Evolutionary conservation across 2,113 vertebrate genomes (phyloP), one percentile per base, ranked within the genome.

Genomic region (Castor canadensis): DNA sequence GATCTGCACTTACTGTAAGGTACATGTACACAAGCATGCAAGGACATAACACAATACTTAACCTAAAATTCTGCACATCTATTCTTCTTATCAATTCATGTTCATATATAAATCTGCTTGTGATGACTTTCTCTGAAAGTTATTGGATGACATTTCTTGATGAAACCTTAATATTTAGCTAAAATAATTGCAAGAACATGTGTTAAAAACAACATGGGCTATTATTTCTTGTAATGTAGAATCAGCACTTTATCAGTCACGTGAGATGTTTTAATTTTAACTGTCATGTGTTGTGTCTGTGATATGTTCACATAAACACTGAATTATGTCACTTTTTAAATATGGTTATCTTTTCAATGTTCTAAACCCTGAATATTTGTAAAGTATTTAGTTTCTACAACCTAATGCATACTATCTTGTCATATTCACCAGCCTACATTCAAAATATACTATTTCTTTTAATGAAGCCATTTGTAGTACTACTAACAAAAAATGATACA

Each of bases 391-490:
- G 30, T 73, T 3, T 60, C 16, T 58, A 73, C 35, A 24, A 2
- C 16, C 26, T 24, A 5, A 35, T 35, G 11, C 15, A 32, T 43
- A 9, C 22, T 40, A 58, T 52, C 66, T 20, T 69, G 4, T 20
- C 4, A n/a, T 69, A 67, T 28, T 58, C 4, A 15, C 26, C 9
- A 26, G 15, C 2, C 5, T 95, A 87, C 92, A 86, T 94, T 94
- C 97, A 94, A 93, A 82, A 93, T 96, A 90, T 86, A 88, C 85
- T 0, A 0, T 56, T 95, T 96, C 87, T 93, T 4, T 79, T 45
- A 60, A 71, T 93, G 95, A 69, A 75, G 54, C 89, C 73, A 94
- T 95, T 80, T 92, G 85, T 94, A 98, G 93, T 71, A 97, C 95
- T 87, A 96, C 93, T 45, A 35, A 95, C 94, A 54, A 28, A 64